These are phyloP conservation scores for Agonopterix subpropinquella DNA, from an alignment of 2,888 invertebrate genomes.

Conservation along the genomic window DNA sequence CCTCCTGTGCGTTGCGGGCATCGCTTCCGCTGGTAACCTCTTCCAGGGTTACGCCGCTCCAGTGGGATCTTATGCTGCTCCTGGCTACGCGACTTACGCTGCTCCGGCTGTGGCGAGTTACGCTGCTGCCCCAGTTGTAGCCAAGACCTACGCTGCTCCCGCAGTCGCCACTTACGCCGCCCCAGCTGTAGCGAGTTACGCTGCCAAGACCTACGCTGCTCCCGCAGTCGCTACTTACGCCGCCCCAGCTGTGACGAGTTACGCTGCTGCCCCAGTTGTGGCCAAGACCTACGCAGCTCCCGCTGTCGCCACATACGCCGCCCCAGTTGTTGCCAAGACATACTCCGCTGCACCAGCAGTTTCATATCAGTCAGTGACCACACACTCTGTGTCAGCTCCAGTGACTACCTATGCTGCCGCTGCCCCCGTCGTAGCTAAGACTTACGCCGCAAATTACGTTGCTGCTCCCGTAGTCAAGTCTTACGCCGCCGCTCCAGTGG, in stretches of 20 bases:
- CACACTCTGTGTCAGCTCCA: slow-evolving; percentile 18
- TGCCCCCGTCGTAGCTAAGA: slow-evolving; percentile 24
- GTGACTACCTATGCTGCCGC: slow-evolving; percentile 36
- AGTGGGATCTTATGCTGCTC: slow-evolving; percentile 43
- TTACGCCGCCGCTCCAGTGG: slow-evolving; percentile 6
- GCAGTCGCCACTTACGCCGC: slow-evolving; percentile 21
- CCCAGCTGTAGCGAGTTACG: slow-evolving; percentile 12
- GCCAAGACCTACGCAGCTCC: slow-evolving; percentile 34
- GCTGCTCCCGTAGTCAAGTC: slow-evolving; percentile 16
- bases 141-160: slow-evolving; percentile 25
- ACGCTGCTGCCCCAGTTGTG: slow-evolving; percentile 38
- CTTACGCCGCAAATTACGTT: slow-evolving; percentile 15
- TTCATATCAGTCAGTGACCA: slow-evolving; percentile 9
- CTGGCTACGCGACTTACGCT: slow-evolving; percentile 23
- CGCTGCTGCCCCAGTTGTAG: slow-evolving; percentile 13
- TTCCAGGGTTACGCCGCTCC: slow-evolving; percentile 53
- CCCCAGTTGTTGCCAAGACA: slow-evolving; percentile 15
- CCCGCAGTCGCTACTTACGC: slow-evolving; percentile 17
- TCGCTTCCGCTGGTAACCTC: slow-evolving; percentile 76
- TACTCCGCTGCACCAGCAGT: slow-evolving; percentile 6
- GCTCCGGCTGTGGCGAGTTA: slow-evolving; percentile 14
- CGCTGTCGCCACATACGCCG: slow-evolving; percentile 14
- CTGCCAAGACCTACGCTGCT: slow-evolving; percentile 16
- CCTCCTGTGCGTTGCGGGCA: slow-evolving; percentile 75
- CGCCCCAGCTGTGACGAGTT: slow-evolving; percentile 28